These are phyloP conservation scores for Coracias cyanogaster DNA, from an alignment of 2,797 vertebrate species.

Conservation along the genomic window DNA sequence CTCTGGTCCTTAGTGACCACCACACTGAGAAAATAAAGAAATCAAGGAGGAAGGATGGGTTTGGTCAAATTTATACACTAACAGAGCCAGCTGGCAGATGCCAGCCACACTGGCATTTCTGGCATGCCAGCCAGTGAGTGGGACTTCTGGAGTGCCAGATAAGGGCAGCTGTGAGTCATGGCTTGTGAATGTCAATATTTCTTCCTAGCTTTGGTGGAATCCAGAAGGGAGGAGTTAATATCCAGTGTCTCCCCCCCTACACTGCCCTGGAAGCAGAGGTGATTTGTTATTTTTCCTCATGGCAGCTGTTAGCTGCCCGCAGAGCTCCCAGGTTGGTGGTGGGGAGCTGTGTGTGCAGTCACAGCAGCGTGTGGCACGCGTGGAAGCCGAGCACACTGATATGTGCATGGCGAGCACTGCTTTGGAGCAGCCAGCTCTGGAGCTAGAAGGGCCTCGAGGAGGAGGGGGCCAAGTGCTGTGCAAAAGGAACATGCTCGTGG, in stretches of 20 bases:
- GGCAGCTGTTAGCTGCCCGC: not conserved
- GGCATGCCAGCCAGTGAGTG: not conserved
- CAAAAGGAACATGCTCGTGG: fast-evolving
- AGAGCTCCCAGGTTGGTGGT: not conserved
- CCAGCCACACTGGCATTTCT: not conserved
- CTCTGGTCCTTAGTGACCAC: not conserved
- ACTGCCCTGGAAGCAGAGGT: not conserved
- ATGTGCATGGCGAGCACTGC: fast-evolving
- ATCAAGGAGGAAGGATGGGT: not conserved
- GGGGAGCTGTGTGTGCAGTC: not conserved
- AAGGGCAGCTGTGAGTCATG: not conserved
- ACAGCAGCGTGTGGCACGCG: fast-evolving
- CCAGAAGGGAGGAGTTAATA: not conserved
- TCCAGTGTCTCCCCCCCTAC: not conserved
- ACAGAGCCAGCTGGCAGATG: not conserved
- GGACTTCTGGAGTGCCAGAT: not conserved
- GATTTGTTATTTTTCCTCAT: not conserved
- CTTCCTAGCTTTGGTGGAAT: conserved; percentile 6
- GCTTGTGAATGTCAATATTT: conserved; percentile 20
- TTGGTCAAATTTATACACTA: not conserved
- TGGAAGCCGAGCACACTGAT: not conserved
- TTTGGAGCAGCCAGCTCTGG: not conserved
- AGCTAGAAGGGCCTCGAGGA: fast-evolving
- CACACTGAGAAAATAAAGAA: not conserved
- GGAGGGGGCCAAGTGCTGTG: fast-evolving